Evolutionary conservation across 2,113 vertebrate genomes (phyloP), one percentile per base, ranked within the genome.

Genomic region (Pyrgilauda ruficollis): DNA sequence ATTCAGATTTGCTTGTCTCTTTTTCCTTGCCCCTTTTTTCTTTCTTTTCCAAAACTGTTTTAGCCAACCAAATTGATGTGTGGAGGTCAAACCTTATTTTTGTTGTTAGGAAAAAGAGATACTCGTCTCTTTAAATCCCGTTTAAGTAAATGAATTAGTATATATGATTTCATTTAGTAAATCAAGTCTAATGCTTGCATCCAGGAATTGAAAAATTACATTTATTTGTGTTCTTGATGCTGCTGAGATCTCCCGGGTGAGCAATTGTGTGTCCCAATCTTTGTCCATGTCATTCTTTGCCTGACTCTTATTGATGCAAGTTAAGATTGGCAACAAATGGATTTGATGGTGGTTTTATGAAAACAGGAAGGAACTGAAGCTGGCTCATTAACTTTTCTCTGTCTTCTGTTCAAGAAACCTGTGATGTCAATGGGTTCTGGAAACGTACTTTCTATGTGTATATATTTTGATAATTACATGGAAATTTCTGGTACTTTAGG

Each of bases 121-220:
- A 13, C 28, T 67, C 82, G 28, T 62, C 30, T 87, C 41, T 93
- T 93, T 76, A 90, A 89, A 86, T 76, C 49, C 13, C 6, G 15
- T 83, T 90, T 62, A 67, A 72, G 84, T 7, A 79, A 70, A 68
- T 58, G 2, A 55, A 47, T 95, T 78, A 28, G 39, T 84, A 19
- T 10, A 10, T 72, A 68, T 75, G 21, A 87, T 75, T 87, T 82
- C 1, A 78, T 95, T 94, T 93, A 70, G 53, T 84, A 89, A 90
- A 90, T 94, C 24, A 93, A 87, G 46, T 82, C 91, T 95, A 95
- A 93, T 96, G 84, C 41, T 86, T 87, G 83, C 84, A 84, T 94
- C 19, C 43, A 78, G 81, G 87, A 94, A 74, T 61, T 93, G 59
- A 95, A 89, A 97, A 90, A 94, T 94, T 70, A 18, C 43, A 63